These are phyloP conservation scores for Drosophila yooni DNA, from an alignment of 2,888 invertebrate genomes.

Conservation along the genomic window DNA sequence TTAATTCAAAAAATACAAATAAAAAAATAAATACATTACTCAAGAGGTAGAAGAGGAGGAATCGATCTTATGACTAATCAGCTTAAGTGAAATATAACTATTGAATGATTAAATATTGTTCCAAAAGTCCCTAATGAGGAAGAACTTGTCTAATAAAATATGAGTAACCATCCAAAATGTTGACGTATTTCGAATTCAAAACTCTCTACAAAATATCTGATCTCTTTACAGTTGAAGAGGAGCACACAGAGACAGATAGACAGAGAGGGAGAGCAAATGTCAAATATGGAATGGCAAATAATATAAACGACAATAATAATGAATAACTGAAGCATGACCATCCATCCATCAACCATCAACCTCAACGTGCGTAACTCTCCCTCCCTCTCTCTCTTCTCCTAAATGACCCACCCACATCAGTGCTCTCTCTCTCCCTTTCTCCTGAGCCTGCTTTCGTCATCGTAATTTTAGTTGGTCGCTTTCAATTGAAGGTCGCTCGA, in stretches of 20 bases:
- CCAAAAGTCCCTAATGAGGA: background rate
- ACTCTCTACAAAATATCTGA: background rate
- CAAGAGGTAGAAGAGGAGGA: background rate
- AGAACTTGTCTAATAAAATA: background rate
- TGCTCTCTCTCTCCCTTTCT: background rate
- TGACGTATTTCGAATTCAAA: background rate
- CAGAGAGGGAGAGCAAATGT: background rate
- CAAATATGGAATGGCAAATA: constrained; percentile 28
- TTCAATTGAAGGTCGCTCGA: constrained; percentile 43
- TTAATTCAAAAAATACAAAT: background rate
- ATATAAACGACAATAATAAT: constrained; percentile 47
- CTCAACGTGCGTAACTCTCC: constrained; percentile 27
- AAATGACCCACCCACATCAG: background rate
- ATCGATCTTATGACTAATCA: background rate
- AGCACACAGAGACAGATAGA: background rate
- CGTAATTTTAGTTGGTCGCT: constrained; percentile 29
- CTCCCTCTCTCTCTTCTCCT: background rate
- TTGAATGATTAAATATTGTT: background rate
- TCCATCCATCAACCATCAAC: constrained; percentile 9
- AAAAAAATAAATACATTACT: background rate
- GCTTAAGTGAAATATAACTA: background rate
- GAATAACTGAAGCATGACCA: constrained; percentile 59
- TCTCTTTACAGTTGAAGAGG: background rate
- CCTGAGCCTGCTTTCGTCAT: background rate
- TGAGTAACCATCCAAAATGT: background rate